Evolutionary conservation across 2,888 invertebrate species (phyloP).

Genomic region (Vannuccia rotundouncinata): DNA sequence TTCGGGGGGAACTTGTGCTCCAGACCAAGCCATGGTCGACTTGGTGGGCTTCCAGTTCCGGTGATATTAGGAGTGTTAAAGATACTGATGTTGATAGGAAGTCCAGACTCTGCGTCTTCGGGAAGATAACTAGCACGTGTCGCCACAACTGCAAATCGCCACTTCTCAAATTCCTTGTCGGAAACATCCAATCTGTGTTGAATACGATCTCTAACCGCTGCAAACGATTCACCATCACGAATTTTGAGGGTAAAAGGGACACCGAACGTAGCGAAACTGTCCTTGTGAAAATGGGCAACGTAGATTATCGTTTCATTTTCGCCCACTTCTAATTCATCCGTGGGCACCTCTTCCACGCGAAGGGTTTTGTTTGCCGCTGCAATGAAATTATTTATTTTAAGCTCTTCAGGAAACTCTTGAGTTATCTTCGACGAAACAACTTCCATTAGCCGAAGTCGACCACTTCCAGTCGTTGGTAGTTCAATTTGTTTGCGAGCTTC

Average conservation of each 20-base stretch:
- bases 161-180: slow-evolving; percentile 40
- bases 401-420: slow-evolving; percentile 34
- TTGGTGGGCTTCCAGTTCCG: slow-evolving; percentile 25
- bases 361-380: slow-evolving; percentile 7
- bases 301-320: slow-evolving; percentile 34
- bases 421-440: slow-evolving; percentile 29
- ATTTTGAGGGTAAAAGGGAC: slow-evolving; percentile 40
- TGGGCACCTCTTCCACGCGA: slow-evolving; percentile 39
- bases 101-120: slow-evolving; percentile 34
- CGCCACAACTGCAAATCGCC: slow-evolving; percentile 38
- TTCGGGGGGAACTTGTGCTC: slow-evolving; percentile 38
- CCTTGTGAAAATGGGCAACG: slow-evolving; percentile 40
- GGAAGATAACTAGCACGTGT: slow-evolving; percentile 18
- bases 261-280: slow-evolving; percentile 38
- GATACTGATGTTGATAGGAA: background rate
- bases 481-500: slow-evolving; percentile 12
- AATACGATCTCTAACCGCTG: slow-evolving; percentile 36
- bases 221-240: slow-evolving; percentile 37
- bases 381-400: slow-evolving; percentile 14
- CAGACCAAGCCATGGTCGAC: slow-evolving; percentile 37
- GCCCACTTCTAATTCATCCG: slow-evolving; percentile 36
- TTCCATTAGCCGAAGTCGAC: background rate
- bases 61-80: slow-evolving; percentile 25
- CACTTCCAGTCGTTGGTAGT: background rate
- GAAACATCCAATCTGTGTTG: slow-evolving; percentile 38